A percentile compares a stretch with the other conserved stretches of the same genome.
phyloP scores from a whole-genome alignment of 2,888 invertebrate genomes.

The Morpho achilles region DNA sequence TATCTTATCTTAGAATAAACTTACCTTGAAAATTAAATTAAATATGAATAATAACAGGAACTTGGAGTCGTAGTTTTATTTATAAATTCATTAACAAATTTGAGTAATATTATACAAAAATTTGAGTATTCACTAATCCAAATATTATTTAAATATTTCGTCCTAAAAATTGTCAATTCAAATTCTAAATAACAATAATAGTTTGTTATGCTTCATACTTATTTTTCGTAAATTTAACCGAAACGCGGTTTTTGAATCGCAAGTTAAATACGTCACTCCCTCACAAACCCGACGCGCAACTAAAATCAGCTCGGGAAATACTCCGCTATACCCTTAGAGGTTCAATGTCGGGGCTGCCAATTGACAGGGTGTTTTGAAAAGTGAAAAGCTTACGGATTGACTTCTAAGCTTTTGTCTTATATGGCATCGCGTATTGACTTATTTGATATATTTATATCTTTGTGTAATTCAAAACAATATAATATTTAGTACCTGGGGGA shows the following conservation, averaged over 20 bases:
- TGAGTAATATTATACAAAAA: not conserved
- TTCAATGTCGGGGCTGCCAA: conserved; percentile 11
- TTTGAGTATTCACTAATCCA: not conserved
- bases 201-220: no score
- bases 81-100: not conserved
- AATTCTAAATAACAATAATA: no score
- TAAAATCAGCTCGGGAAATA: conserved; percentile 13
- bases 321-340: not conserved
- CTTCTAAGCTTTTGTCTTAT: no score
- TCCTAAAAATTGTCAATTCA: no score
- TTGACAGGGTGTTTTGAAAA: not conserved
- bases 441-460: no score
- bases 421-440: no score
- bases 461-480: no score
- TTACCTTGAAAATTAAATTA: not conserved
- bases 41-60: not conserved
- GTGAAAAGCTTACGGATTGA: not conserved
- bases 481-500: no score
- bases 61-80: not conserved
- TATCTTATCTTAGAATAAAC: not conserved
- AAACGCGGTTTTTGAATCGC: not conserved
- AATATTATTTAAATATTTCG: not conserved
- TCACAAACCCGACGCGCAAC: conserved; percentile 18
- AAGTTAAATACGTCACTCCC: conserved; percentile 9
- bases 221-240: conserved; percentile 3